Base-by-base conservation (phyloP, 2,113 vertebrate genomes). In the Ammodytes marinus region DNA sequence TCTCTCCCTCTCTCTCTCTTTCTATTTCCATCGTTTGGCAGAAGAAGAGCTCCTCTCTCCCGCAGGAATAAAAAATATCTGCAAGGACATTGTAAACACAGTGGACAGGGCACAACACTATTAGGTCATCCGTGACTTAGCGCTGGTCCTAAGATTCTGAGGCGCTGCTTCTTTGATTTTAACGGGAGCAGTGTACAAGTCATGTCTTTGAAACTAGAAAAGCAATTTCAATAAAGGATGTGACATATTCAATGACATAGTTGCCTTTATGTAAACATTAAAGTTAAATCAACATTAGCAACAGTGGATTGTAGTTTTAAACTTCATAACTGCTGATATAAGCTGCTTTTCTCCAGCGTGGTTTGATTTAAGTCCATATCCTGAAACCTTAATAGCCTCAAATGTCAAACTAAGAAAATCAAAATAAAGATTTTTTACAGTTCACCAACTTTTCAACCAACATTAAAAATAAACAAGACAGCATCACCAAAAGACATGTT, bases 121-220 rank as follows among this genome's bases (percentile, higher is more conserved):
- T 80, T 87, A 90, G 86, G 84, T 77, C 54, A 19, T 57, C 77
- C 60, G 14, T 88, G 88, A 89, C 89, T 90, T 88, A 87, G 86
- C 70, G 7, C 80, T 74, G 80, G 72, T 79, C 74, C 57, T 49
- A 52, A 55, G 64, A 77, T 71, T 55, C 74, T 45, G 27, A 85
- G 72, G 46, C 52, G 74, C 61, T 68, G 77, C 82, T n/a, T n/a
- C n/a, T n/a, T n/a, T n/a, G n/a, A n/a, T 60, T 61, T 79, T 45
- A 84, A 82, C 69, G 52, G 35, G 8, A 53, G 79, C 57, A 4
- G 8, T 8, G 37, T 37, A 14, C n/a, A n/a, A n/a, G n/a, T n/a
- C 19, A 53, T 45, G 54, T 57, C 37, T 50, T 46, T 39, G 42
- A 58, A 63, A 72, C 61, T 60, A 60, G 61, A 27, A 60, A 63